Base-by-base conservation (phyloP, 2,113 vertebrate species). In the Promerops cafer region DNA sequence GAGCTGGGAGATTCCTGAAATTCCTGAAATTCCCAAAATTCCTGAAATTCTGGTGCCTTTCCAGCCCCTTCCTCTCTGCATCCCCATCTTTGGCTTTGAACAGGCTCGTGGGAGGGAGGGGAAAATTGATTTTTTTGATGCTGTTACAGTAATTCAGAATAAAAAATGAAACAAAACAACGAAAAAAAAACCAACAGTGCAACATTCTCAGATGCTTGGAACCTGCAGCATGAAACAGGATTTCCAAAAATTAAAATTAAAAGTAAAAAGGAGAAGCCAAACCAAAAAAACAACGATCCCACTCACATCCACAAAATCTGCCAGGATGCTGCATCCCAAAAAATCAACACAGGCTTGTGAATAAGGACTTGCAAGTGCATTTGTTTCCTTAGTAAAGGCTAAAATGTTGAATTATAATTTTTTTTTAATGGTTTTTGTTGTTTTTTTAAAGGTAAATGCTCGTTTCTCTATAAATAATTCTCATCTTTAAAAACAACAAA, bases 41-140 rank as follows among this genome's bases (percentile, higher is more conserved):
- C 26, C 27, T 5, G 1, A 14, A 40, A 63, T 63, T 42, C 13
- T 12, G 7, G 14, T 9, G 66, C 75, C 70, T 61, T 30, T 15
- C 15, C 72, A 35, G 78, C 92, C 72, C 54, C 1, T 40, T 80
- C 60, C 28, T 64, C 66, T 57, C 60, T 64, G 93, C 89, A 53
- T 71, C 94, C 86, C 82, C 7, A 19, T 94, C 96, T 97, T 96
- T 96, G 96, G 96, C 93, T 96, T 93, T 12, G 45, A 84, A 52
- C 49, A 28, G 91, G 53, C n/a, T 92, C 26, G 19, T 44, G 76
- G 50, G 35, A 27, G 18, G 87, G 78, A 74, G 83, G 22, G 22
- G 56, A 80, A 45, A 8, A 2, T 24, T 18, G 13, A n/a, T n/a
- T n/a, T 68, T 88, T 63, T 83, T 30, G 75, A 49, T 30, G 15